phyloP scores from a whole-genome alignment of 2,113 vertebrate species.

The Corydoras sp. region DNA sequence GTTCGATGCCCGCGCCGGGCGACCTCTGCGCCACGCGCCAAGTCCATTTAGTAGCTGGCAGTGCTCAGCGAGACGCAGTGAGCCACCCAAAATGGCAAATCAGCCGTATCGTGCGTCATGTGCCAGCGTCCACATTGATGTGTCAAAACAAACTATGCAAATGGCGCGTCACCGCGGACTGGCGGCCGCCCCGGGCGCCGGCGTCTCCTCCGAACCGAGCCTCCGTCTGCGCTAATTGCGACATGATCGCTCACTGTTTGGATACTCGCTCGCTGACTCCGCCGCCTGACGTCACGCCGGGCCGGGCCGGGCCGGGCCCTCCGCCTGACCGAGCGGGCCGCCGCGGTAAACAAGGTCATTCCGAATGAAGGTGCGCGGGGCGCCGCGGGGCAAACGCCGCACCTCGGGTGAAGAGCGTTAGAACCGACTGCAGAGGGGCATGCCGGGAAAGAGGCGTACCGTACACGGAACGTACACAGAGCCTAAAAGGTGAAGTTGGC shows the following conservation, averaged over 20 bases:
- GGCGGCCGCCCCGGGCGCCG: slow-evolving; percentile 2
- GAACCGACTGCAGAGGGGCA: slow-evolving; percentile 21
- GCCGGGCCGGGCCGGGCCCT: slow-evolving; percentile 47
- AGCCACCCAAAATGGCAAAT: slow-evolving; percentile 21
- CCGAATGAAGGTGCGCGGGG: slow-evolving; percentile 65
- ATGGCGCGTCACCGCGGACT: slow-evolving; percentile 12
- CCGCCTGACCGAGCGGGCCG: slow-evolving; percentile 43
- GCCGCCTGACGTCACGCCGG: too few species aligned
- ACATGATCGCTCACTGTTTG: slow-evolving; percentile 1
- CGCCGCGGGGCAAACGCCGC: slow-evolving; percentile 50
- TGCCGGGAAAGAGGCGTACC: slow-evolving; percentile 18
- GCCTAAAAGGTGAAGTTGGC: too few species aligned
- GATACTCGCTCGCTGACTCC: not conserved
- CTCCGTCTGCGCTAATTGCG: not conserved
- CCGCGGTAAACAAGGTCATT: slow-evolving; percentile 67
- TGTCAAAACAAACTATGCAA: slow-evolving; percentile 25
- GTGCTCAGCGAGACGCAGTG: slow-evolving; percentile 11
- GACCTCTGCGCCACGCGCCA: slow-evolving; percentile 5
- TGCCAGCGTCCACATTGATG: slow-evolving; percentile 21
- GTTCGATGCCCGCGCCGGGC: not conserved
- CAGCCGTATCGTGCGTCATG: slow-evolving; percentile 24
- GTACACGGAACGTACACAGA: too few species aligned
- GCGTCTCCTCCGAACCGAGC: not conserved
- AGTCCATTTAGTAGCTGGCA: slow-evolving; percentile 21
- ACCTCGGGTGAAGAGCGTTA: slow-evolving; percentile 42